Conservation (phyloP, 2,113 vertebrate species). For the Gymnobelideus leadbeateri region DNA sequence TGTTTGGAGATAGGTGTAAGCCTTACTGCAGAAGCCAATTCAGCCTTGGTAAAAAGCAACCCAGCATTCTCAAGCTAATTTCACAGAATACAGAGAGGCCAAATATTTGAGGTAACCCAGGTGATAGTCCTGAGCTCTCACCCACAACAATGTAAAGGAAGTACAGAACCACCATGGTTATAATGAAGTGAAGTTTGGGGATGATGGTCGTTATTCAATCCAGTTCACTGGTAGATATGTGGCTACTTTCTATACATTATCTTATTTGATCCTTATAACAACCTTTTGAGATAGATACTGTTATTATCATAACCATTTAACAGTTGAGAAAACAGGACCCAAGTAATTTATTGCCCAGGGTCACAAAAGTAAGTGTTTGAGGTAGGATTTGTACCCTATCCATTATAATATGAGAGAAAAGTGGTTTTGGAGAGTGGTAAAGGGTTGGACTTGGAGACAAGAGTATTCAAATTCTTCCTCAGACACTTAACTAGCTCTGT, state of each 20-base stretch:
- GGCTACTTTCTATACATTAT: neutral
- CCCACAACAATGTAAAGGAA: neutral
- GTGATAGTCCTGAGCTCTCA: neutral
- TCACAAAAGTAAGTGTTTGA: neutral
- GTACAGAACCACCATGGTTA: no score
- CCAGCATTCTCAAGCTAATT: constrained; percentile 15
- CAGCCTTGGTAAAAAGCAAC: neutral
- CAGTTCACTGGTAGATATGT: neutral
- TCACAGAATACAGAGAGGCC: neutral
- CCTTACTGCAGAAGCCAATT: neutral
- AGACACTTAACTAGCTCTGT: neutral
- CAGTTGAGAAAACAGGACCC: neutral
- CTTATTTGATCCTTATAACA: neutral
- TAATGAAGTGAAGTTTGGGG: neutral
- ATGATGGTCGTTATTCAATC: neutral
- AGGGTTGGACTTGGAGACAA: neutral
- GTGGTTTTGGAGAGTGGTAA: neutral
- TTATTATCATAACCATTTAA: neutral
- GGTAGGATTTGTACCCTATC: neutral
- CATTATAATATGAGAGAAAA: neutral
- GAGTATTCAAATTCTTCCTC: neutral
- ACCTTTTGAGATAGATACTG: neutral
- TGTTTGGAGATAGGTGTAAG: neutral
- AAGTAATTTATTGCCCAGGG: neutral
- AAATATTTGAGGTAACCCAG: neutral